Conservation (phyloP, 2,888 invertebrate species). For the Oconnorella tubifera region DNA sequence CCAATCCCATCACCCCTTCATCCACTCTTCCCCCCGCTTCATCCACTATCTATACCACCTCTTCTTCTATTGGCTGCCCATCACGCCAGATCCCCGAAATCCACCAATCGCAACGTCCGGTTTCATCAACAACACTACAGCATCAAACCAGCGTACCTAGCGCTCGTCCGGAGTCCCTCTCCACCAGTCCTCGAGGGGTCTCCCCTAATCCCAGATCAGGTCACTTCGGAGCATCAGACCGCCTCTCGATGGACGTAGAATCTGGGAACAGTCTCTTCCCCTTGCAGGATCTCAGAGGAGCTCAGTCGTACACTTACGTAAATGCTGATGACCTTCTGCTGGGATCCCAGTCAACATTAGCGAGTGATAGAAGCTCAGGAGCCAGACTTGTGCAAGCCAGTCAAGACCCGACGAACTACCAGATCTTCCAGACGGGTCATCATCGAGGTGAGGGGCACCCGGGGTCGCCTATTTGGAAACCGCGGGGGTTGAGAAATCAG, state of each 20-base stretch:
- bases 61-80: not conserved
- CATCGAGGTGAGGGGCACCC: conserved; percentile 59
- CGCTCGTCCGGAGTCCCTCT: not conserved
- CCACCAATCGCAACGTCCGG: no score
- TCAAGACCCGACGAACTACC: conserved; percentile 86
- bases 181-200: not conserved
- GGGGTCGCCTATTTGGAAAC: conserved; percentile 99
- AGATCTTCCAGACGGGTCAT: conserved; percentile 60
- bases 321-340: not conserved
- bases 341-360: conserved; percentile 20
- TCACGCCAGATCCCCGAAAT: not conserved
- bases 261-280: no score
- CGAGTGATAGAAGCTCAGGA: conserved; percentile 43
- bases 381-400: conserved; percentile 83
- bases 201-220: no score
- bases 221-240: not conserved
- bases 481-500: conserved; percentile 61
- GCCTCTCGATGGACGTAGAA: not conserved
- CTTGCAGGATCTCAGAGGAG: not conserved
- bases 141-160: not conserved
- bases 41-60: not conserved
- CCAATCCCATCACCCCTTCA: not conserved
- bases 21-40: not conserved
- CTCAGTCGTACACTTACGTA: not conserved
- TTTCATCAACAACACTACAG: not conserved